Evolutionary conservation across 2,113 vertebrate genomes (phyloP).

Genomic region (Saccopteryx bilineata): DNA sequence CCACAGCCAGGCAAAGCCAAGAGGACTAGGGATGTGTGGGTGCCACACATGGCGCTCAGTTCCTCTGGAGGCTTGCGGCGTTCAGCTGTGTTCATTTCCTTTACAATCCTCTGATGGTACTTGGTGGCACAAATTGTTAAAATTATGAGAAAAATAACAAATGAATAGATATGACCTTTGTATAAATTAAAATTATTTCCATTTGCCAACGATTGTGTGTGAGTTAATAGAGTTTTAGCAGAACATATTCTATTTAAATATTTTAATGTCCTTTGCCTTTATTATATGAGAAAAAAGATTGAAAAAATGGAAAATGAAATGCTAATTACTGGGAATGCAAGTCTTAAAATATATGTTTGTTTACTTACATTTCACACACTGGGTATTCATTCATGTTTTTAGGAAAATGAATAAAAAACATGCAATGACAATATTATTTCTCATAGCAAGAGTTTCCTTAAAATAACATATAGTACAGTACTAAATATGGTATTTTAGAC

Average conservation of each 20-base stretch:
- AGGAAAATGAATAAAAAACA: constrained; percentile 44
- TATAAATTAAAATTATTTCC: not conserved
- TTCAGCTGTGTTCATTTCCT: not conserved
- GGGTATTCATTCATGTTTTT: not conserved
- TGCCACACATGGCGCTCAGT: rapidly evolving
- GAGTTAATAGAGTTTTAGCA: constrained; percentile 2
- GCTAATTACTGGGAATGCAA: not conserved
- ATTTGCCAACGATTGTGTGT: constrained; percentile 7
- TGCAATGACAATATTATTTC: not conserved
- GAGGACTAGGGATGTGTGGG: not conserved
- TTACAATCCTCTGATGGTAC: not conserved
- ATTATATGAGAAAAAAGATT: not conserved
- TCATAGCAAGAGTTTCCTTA: not conserved
- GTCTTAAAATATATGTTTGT: not conserved
- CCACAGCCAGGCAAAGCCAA: not conserved
- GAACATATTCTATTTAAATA: not conserved
- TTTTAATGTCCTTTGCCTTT: constrained; percentile 15
- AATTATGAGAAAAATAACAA: not conserved
- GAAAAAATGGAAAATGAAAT: constrained; percentile 27
- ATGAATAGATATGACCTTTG: not conserved
- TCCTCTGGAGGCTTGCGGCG: not conserved
- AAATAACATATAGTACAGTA: not conserved
- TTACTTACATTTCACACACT: not conserved
- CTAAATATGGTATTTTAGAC: constrained; percentile 10
- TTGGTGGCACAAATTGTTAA: not conserved